These are phyloP conservation scores for Columba livia DNA, from an alignment of 2,113 vertebrate genomes.

Conservation along the genomic window DNA sequence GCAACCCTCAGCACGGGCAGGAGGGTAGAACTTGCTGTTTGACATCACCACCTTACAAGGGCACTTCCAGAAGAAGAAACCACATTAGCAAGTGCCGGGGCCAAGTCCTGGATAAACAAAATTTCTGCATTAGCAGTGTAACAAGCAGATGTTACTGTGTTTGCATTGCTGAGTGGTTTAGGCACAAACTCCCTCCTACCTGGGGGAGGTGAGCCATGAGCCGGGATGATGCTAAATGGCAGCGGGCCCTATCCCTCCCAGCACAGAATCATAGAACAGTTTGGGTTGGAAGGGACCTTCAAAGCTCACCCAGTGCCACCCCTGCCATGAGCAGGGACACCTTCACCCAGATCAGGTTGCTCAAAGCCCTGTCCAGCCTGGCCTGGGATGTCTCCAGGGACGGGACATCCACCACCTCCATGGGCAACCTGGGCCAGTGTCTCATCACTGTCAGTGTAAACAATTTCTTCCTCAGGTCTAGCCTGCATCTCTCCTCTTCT, in stretches of 20 bases:
- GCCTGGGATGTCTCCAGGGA: too few relatives aligned
- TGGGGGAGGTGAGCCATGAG: background rate
- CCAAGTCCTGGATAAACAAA: background rate
- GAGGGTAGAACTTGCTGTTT: background rate
- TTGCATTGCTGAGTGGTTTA: background rate
- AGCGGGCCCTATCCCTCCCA: fast-evolving
- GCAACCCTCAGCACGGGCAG: fast-evolving
- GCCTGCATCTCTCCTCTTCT: too few relatives aligned
- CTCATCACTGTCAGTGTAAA: too few relatives aligned
- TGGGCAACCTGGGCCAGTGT: too few relatives aligned
- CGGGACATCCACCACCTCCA: too few relatives aligned
- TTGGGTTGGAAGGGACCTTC: too few relatives aligned
- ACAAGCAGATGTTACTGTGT: background rate
- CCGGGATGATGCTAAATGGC: background rate
- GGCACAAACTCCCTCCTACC: background rate
- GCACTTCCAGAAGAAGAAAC: background rate
- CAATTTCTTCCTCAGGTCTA: too few relatives aligned
- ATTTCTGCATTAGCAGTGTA: background rate
- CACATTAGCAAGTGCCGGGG: background rate
- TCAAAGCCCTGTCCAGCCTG: too few relatives aligned
- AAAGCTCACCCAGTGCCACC: too few relatives aligned
- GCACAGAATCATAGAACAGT: background rate
- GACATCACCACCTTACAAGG: background rate
- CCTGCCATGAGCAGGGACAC: too few relatives aligned
- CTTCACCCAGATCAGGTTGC: too few relatives aligned